Percentiles rank a stretch among this genome's conserved stretches.
Evolutionary conservation across 2,888 invertebrate species (phyloP).

Genomic region (Miltochrista miniata): DNA sequence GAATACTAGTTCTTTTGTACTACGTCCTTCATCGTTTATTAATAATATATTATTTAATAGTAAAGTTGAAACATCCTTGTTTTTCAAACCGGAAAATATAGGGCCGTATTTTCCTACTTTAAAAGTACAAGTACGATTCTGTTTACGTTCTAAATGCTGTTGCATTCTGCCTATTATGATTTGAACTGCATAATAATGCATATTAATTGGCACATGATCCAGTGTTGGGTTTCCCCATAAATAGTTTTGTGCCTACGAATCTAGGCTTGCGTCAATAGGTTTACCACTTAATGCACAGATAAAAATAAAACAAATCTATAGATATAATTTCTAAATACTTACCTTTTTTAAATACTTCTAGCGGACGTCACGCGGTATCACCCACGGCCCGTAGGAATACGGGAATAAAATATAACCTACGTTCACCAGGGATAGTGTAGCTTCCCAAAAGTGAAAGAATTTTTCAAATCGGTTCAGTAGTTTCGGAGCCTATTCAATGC

Average conservation of each 20-base stretch:
- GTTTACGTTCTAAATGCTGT: not conserved
- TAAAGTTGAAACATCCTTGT: not conserved
- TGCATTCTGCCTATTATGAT: conserved; percentile 1
- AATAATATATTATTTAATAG: not conserved
- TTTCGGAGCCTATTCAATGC: too few relatives aligned
- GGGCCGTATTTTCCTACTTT: not conserved
- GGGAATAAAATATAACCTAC: too few relatives aligned
- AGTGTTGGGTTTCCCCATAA: conserved; percentile 2
- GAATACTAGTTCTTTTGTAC: too few relatives aligned
- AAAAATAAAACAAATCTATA: not conserved
- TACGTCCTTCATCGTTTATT: not conserved
- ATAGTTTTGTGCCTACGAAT: not conserved
- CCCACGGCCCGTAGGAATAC: too few relatives aligned
- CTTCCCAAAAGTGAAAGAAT: too few relatives aligned
- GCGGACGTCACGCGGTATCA: too few relatives aligned
- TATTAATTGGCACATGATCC: not conserved
- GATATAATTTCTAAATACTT: not conserved
- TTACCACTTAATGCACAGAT: not conserved
- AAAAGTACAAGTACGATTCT: not conserved
- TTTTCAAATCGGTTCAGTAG: too few relatives aligned
- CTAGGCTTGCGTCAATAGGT: not conserved
- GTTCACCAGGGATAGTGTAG: too few relatives aligned
- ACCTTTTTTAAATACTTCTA: too few relatives aligned
- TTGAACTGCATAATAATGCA: not conserved
- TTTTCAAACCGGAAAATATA: not conserved